Evolutionary conservation across 2,888 invertebrate genomes (phyloP), one percentile per base, ranked within the genome.

Genomic region (Oxytorus armatus): DNA sequence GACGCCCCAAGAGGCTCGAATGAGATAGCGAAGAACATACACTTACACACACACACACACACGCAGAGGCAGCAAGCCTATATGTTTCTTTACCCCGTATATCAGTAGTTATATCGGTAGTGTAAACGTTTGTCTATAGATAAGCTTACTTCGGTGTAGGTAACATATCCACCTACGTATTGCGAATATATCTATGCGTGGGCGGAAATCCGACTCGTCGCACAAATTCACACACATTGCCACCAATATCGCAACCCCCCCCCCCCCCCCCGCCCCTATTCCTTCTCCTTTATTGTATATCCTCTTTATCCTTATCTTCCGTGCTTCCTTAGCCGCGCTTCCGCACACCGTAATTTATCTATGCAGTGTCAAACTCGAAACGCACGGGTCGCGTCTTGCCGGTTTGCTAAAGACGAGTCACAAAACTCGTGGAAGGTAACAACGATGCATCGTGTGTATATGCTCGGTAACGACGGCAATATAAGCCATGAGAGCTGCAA

Each of bases 1-100:
- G 51, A 51, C 44, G 57, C 65, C 42, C n/a, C 70, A 25, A 75
- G 39, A 42, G 61, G 55, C 66, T 75, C 49, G 65, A 61, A 69
- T 29, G 75, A 55, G 49, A 11, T 63, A 42, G 42, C 25, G 23
- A 14, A 57, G 68, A 49, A 57, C 39, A 65, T 33, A 18, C 36
- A 57, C 61, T 11, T 11, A 55, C 7, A 65, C 23, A 51, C 57
- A 57, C 70, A 57, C 33, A 63, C 44, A 49, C 63, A 23, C 29
- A n/a, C 11, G 59, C 55, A 57, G 14, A 55, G 51, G 23, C 33
- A 11, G 44, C 11, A 51, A 49, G 36, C 7, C 14, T n/a, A n/a
- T n/a, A n/a, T n/a, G n/a, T n/a, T n/a, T 47, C 44, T 57, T 44
- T 53, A 23, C 61, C 36, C 29, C 23, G 42, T 61, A 47, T 68